Base-by-base conservation (phyloP, 2,888 invertebrate species). In the Trichogramma dendrolimi region DNA sequence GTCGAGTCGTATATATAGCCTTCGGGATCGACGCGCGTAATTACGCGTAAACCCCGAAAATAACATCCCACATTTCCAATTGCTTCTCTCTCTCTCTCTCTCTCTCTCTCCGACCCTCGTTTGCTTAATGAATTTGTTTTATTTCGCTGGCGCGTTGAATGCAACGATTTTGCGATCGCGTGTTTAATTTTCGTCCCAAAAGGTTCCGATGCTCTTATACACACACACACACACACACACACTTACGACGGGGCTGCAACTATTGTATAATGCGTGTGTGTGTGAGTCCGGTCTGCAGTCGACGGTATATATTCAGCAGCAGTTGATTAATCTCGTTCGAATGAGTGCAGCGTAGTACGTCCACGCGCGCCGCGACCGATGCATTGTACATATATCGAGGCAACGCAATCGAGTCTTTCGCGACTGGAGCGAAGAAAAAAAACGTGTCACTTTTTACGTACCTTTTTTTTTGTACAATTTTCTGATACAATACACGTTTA, bases 21-120 rank as follows among this genome's bases (percentile, higher is more conserved):
- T 40, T 40, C 51, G 44, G 6, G 47, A 8, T 38, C 51, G 49
- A 11, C 40, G 40, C 57, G 53, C 60, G 63, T 67, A 68, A 68
- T 69, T 67, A 68, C 63, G 64, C 61, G 67, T 65, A 61, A 66
- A 64, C 58, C 60, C 63, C 67, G 65, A 67, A 66, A 67, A 68
- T 52, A 40, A 14, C 14, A 41, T 40, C 39, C 49, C 56, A 11
- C 63, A 63, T 59, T 57, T 60, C 57, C 43, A 49, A 54, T 38
- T 27, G 11, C 42, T 5, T 44, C 44, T 5, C 42, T 27, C 53
- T 27, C 14, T 14, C 14, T 14, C 14, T 14, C 14, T 14, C 14
- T 14, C 14, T 14, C 27, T 14, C 42, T 42, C 40, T 5, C 39
- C 11, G 51, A 54, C 62, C 43, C 57, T 14, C 11, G 6, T 40